Percentiles rank a stretch among this genome's conserved stretches.
phyloP scores from a whole-genome alignment of 2,113 vertebrate genomes.

The Antigone vipio region DNA sequence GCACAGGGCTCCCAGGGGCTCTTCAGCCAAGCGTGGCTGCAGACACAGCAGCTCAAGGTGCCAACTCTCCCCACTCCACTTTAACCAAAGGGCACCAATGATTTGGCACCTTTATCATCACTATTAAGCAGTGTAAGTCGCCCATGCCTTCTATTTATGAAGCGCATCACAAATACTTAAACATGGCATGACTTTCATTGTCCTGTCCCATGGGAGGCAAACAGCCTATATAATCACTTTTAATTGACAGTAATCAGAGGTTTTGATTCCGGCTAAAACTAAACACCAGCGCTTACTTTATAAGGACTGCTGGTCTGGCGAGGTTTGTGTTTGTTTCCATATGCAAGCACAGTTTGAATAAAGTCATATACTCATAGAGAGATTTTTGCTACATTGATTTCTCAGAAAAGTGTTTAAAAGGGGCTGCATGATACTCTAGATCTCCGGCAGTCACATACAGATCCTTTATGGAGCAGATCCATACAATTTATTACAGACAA shows the following conservation, averaged over 20 bases:
- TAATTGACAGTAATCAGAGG: not conserved
- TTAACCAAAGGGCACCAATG: not conserved
- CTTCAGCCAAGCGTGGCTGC: not conserved
- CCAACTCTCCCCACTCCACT: not conserved
- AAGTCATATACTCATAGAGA: not conserved
- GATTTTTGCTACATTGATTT: not conserved
- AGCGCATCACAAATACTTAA: not conserved
- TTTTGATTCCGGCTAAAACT: not conserved
- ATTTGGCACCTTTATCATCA: not conserved
- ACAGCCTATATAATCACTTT: not conserved
- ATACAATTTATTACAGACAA: not conserved
- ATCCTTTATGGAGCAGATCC: not conserved
- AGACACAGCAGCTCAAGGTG: not conserved
- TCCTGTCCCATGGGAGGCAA: not conserved
- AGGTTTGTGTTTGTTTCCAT: not conserved
- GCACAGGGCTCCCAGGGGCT: not conserved
- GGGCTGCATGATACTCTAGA: no score
- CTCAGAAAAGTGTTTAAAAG: not conserved
- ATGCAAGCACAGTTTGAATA: not conserved
- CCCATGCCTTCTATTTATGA: not conserved
- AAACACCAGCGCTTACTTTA: not conserved
- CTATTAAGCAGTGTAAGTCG: accelerated
- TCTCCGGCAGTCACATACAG: not conserved
- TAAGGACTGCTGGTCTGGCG: not conserved
- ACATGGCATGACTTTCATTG: accelerated